These are phyloP conservation scores for Lichenostomus cassidix DNA, from an alignment of 2,113 vertebrate genomes.

Conservation along the genomic window DNA sequence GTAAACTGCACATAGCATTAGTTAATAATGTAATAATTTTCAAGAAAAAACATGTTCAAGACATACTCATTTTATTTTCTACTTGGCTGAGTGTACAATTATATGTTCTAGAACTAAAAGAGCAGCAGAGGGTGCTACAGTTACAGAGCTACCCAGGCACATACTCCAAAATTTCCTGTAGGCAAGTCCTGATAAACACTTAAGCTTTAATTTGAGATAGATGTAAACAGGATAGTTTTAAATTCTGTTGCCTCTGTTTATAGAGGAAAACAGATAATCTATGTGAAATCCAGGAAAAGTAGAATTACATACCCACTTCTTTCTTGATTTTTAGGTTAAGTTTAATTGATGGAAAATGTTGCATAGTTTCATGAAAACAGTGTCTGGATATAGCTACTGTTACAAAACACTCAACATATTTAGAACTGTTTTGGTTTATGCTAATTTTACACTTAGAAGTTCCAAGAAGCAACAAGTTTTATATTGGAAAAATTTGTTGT, in stretches of 20 bases:
- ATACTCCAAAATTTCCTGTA: background rate
- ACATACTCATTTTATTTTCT: background rate
- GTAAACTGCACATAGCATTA: background rate
- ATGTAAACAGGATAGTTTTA: background rate
- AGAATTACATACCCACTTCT: background rate
- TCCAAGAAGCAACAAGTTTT: background rate
- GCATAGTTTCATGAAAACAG: background rate
- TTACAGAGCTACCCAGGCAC: slow-evolving; percentile 44
- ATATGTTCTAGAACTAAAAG: slow-evolving; percentile 28
- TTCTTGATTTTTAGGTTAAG: background rate
- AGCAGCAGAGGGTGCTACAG: slow-evolving; percentile 77
- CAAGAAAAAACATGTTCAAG: background rate
- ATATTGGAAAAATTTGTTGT: background rate
- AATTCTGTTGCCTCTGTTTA: background rate
- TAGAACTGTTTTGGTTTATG: background rate
- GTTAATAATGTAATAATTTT: background rate
- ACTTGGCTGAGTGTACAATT: background rate
- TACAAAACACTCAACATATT: background rate
- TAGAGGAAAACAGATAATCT: background rate
- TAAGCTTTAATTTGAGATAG: background rate
- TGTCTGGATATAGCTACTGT: background rate
- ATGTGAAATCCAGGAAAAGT: background rate
- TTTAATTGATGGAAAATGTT: background rate
- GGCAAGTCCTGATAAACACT: background rate
- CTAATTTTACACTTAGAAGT: background rate